phyloP scores from a whole-genome alignment of 2,888 invertebrate species.

The Romanomermis culicivorax region DNA sequence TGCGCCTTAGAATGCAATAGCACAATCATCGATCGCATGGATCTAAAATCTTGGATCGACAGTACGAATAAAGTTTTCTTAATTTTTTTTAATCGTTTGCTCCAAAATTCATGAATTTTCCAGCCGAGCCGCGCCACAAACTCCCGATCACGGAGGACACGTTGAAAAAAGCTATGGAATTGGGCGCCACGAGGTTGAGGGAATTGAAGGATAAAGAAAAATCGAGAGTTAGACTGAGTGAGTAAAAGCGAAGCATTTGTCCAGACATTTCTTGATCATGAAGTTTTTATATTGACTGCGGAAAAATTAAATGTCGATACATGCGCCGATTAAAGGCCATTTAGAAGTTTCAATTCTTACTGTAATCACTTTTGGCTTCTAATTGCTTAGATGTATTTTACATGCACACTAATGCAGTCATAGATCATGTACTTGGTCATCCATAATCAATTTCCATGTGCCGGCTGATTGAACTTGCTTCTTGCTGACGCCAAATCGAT shows the following conservation, averaged over 20 bases:
- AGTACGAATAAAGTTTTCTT: constrained; percentile 8
- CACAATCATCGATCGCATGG: constrained; percentile 15
- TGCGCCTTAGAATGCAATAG: constrained; percentile 23
- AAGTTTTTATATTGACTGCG: too few relatives aligned
- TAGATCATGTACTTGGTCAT: too few relatives aligned
- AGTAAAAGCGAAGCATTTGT: background rate
- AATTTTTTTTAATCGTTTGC: background rate
- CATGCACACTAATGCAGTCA: too few relatives aligned
- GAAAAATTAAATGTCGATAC: too few relatives aligned
- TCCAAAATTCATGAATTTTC: background rate
- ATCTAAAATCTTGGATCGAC: constrained; percentile 20
- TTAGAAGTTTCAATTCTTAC: too few relatives aligned
- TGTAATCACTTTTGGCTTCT: too few relatives aligned
- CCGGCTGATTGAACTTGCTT: too few relatives aligned
- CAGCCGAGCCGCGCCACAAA: constrained; percentile 17
- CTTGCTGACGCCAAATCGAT: too few relatives aligned
- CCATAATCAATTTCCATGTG: too few relatives aligned
- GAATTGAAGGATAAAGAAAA: constrained; percentile 20
- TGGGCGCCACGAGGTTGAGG: constrained; percentile 21
- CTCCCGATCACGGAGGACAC: constrained; percentile 24
- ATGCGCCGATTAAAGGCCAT: too few relatives aligned
- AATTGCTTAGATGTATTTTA: too few relatives aligned
- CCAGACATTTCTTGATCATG: too few relatives aligned
- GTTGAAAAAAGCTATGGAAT: constrained; percentile 21
- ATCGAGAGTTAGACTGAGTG: constrained; percentile 13